A percentile compares a stretch with the other conserved stretches of the same genome.
Evolutionary conservation across 2,888 invertebrate species (phyloP).

Genomic region (Cinara cedri): DNA sequence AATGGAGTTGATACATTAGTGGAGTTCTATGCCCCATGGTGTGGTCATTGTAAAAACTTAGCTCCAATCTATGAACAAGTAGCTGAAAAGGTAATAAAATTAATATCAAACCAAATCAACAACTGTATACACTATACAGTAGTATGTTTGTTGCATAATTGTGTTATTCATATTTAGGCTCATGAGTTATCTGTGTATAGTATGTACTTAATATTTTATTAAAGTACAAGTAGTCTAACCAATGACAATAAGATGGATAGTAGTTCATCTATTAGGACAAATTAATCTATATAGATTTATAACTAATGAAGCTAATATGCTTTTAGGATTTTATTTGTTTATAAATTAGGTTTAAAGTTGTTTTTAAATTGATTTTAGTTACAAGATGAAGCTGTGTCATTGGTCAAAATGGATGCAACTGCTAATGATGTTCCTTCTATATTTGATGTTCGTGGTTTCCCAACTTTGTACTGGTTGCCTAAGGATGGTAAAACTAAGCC

Average conservation of each 20-base stretch:
- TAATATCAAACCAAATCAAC: too few species aligned
- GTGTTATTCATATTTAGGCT: too few species aligned
- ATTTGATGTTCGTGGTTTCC: conserved; percentile 95
- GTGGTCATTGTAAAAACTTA: conserved; percentile 97
- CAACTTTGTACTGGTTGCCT: conserved; percentile 94
- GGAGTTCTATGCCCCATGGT: conserved; percentile 99
- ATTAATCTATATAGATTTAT: too few species aligned
- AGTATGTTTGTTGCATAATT: too few species aligned
- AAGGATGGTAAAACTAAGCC: conserved; percentile 81
- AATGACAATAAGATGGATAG: too few species aligned
- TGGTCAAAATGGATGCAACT: conserved; percentile 98
- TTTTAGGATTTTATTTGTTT: not conserved
- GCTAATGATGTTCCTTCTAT: conserved; percentile 94
- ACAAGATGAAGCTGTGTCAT: conserved; percentile 82
- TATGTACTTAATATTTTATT: too few species aligned
- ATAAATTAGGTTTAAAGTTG: not conserved
- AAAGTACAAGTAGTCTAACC: too few species aligned
- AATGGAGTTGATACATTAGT: conserved; percentile 91
- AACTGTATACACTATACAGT: too few species aligned
- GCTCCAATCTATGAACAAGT: conserved; percentile 93
- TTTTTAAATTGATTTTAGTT: conserved; percentile 66
- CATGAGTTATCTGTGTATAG: too few species aligned
- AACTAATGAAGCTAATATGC: not conserved
- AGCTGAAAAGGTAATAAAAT: conserved; percentile 76
- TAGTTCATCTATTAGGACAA: too few species aligned